Evolutionary conservation across 2,797 vertebrate genomes (phyloP).

Genomic region (Sebastes paucispinis): DNA sequence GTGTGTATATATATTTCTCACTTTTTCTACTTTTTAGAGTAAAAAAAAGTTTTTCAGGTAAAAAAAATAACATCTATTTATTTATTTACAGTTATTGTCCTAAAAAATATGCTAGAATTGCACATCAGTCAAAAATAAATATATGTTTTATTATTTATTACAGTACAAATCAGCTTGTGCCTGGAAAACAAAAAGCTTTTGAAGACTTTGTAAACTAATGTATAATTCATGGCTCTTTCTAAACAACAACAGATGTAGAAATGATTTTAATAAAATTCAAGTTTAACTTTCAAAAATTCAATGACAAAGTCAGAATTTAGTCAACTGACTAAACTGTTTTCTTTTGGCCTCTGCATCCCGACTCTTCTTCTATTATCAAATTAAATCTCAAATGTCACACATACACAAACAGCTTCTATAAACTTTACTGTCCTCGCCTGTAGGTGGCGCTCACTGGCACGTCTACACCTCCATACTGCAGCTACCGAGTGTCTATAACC

Average conservation of each 20-base stretch:
- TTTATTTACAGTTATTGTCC: background rate
- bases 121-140: background rate
- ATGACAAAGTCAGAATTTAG: background rate
- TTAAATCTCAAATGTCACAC: background rate
- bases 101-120: background rate
- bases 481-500: conserved; percentile 2
- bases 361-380: background rate
- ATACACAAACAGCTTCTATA: background rate
- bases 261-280: background rate
- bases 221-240: background rate
- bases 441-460: background rate
- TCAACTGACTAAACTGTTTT: background rate
- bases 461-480: background rate
- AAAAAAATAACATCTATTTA: background rate
- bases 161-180: background rate
- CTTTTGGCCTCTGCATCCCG: background rate
- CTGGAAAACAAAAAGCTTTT: background rate
- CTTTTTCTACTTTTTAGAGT: background rate
- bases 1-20: background rate
- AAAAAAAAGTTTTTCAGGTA: background rate
- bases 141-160: background rate
- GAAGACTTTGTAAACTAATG: background rate
- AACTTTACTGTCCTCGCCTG: background rate
- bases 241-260: background rate
- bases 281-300: background rate